A percentile compares a stretch with the other conserved stretches of the same genome.
phyloP scores from a whole-genome alignment of 2,113 vertebrate species.

The Pseudopodoces humilis region DNA sequence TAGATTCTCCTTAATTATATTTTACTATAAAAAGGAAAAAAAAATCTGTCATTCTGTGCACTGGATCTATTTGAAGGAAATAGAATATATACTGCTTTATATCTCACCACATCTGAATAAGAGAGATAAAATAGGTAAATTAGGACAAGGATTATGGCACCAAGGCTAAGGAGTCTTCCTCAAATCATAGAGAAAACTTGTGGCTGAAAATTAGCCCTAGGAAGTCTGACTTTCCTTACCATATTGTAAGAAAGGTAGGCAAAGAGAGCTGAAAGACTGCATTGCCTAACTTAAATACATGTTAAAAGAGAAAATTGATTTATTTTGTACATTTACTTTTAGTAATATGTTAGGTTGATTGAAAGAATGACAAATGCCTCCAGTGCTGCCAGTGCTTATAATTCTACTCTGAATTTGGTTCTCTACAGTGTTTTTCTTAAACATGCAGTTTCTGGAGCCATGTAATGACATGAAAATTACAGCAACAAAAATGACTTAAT shows the following conservation, averaged over 20 bases:
- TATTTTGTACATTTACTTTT: not conserved
- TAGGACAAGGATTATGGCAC: not conserved
- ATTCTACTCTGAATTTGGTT: not conserved
- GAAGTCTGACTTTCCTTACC: not conserved
- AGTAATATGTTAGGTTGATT: not conserved
- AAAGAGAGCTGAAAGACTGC: not conserved
- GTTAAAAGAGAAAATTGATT: not conserved
- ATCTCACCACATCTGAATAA: not conserved
- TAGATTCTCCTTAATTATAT: not conserved
- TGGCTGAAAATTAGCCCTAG: not conserved
- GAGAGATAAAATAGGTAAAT: not conserved
- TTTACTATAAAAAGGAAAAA: not conserved
- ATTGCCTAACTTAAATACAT: not conserved
- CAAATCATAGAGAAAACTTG: not conserved
- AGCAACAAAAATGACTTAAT: constrained; percentile 60
- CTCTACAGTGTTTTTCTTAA: constrained; percentile 46
- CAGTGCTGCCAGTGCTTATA: constrained; percentile 4
- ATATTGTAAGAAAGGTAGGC: not conserved
- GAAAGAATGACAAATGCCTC: constrained; percentile 19
- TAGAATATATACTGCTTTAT: not conserved
- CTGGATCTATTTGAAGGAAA: not conserved
- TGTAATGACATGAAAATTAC: constrained; percentile 58
- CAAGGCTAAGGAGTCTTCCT: not conserved
- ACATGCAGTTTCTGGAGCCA: constrained; percentile 30
- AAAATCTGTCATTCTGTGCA: not conserved